phyloP scores from a whole-genome alignment of 2,888 invertebrate genomes.

The Dryococelus australis region DNA sequence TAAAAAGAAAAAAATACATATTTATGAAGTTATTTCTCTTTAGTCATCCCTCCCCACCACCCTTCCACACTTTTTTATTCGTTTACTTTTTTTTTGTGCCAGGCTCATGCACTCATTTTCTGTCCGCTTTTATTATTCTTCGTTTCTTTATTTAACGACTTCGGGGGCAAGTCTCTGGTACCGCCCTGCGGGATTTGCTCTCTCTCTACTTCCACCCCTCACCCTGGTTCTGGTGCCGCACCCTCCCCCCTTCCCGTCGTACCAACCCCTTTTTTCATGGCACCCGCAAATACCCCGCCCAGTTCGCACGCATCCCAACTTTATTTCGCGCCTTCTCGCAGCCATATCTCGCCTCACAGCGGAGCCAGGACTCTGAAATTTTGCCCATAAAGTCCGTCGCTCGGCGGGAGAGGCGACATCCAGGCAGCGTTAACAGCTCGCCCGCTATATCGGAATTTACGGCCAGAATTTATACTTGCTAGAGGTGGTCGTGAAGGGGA shows the following conservation, averaged over 20 bases:
- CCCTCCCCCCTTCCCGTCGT: neutral
- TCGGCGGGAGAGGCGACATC: neutral
- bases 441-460: slow-evolving; percentile 43
- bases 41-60: slow-evolving; percentile 29
- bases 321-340: slow-evolving; percentile 27
- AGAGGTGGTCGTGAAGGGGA: slow-evolving; percentile 32
- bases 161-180: neutral
- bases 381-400: slow-evolving; percentile 41
- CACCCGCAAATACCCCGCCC: no score
- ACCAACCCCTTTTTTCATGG: neutral
- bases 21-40: slow-evolving; percentile 46
- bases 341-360: neutral
- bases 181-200: neutral
- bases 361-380: slow-evolving; percentile 30
- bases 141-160: slow-evolving; percentile 45
- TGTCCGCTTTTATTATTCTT: slow-evolving; percentile 45
- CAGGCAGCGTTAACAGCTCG: slow-evolving; percentile 37
- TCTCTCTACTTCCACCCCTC: neutral
- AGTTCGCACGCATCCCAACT: slow-evolving; percentile 22
- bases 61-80: neutral
- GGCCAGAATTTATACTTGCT: slow-evolving; percentile 42
- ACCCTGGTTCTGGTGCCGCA: neutral
- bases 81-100: neutral
- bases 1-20: slow-evolving; percentile 44
- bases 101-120: slow-evolving; percentile 44